A percentile compares a stretch with the other conserved stretches of the same genome.
Conservation (phyloP, 1,140 invertebrate genomes). For the Saccostrea cuccullata region DNA sequence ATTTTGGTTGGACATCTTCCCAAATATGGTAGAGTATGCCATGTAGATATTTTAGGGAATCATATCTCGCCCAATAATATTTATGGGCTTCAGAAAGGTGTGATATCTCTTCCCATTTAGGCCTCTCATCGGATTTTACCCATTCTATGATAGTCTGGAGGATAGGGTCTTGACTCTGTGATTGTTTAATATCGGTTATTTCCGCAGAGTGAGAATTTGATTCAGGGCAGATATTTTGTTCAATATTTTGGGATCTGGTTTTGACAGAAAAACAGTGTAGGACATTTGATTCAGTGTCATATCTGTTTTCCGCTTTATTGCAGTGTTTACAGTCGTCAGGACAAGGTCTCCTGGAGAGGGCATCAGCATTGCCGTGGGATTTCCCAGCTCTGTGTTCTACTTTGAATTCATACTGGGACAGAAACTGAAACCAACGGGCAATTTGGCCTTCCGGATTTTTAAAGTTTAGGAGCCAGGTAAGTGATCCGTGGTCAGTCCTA, state of each 20-base stretch:
- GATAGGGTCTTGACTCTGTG: background rate
- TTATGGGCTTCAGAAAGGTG: conserved; percentile 30
- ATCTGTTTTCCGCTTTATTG: conserved; percentile 17
- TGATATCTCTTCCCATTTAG: conserved; percentile 55
- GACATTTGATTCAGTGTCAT: background rate
- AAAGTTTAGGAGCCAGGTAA: conserved; percentile 52
- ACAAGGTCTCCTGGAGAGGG: conserved; percentile 52
- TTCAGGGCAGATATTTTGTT: background rate
- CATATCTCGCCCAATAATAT: conserved; percentile 49
- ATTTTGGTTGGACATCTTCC: conserved; percentile 34
- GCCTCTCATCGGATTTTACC: background rate
- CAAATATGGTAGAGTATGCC: conserved; percentile 53
- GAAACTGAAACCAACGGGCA: conserved; percentile 60
- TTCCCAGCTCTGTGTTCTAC: conserved; percentile 61
- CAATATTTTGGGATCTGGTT: background rate
- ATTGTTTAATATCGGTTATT: background rate
- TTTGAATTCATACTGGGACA: conserved; percentile 63
- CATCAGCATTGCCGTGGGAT: conserved; percentile 65
- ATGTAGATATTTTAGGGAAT: conserved; percentile 45
- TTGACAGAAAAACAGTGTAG: background rate
- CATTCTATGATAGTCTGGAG: background rate
- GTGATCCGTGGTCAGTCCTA: background rate
- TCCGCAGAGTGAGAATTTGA: background rate
- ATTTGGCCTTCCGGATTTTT: conserved; percentile 53
- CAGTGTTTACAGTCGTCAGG: conserved; percentile 6